Evolutionary conservation across 2,113 vertebrate genomes (phyloP).

Genomic region (Peucedramus taeniatus): DNA sequence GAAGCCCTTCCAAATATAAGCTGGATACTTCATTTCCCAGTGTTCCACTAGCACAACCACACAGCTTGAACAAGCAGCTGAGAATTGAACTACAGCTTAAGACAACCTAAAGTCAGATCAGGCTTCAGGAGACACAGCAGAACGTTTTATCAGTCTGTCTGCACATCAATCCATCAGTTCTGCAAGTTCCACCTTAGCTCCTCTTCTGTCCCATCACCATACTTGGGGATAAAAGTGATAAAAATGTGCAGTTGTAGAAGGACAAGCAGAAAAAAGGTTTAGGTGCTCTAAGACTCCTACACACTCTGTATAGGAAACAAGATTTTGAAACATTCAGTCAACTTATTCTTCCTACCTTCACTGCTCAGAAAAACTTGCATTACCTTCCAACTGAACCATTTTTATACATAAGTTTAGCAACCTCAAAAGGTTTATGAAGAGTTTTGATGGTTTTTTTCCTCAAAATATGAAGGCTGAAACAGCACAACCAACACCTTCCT

Average conservation of each 20-base stretch:
- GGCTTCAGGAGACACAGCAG: not conserved
- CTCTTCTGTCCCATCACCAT: not conserved
- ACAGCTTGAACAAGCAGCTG: not conserved
- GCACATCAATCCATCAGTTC: not conserved
- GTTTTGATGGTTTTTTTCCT: not conserved
- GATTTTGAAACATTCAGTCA: not conserved
- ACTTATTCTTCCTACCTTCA: not conserved
- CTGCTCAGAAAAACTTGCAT: not conserved
- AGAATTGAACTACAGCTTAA: not conserved
- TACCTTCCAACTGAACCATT: not conserved
- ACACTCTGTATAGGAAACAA: not conserved
- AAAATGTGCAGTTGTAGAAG: not conserved
- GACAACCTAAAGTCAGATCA: not conserved
- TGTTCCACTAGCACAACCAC: not conserved
- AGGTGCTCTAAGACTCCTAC: rapidly evolving
- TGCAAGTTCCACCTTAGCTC: not conserved
- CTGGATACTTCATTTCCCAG: not conserved
- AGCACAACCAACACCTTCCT: not conserved
- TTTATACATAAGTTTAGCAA: not conserved
- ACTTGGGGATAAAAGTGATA: not conserved
- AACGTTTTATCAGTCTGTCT: not conserved
- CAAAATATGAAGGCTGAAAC: not conserved
- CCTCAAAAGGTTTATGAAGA: not conserved
- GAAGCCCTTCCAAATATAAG: not conserved
- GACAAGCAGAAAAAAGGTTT: not conserved